A percentile compares a stretch with the other conserved stretches of the same genome.
phyloP scores from a whole-genome alignment of 2,797 vertebrate species.

The Octomys mimax region DNA sequence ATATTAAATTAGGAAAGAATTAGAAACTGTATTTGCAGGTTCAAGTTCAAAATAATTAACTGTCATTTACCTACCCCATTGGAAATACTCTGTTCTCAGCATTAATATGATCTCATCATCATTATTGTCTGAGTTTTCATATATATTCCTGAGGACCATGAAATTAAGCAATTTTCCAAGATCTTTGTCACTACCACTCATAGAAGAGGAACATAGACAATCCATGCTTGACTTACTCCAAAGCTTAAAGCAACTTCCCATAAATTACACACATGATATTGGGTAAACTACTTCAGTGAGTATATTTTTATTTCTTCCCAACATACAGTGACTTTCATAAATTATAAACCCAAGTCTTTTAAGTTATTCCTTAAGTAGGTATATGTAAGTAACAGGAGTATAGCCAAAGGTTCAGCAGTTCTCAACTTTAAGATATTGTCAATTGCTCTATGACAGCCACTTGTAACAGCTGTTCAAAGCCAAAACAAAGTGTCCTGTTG shows the following conservation, averaged over 20 bases:
- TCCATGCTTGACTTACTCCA: background rate
- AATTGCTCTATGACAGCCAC: background rate
- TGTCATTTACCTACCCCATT: background rate
- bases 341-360: background rate
- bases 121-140: background rate
- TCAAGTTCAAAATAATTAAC: background rate
- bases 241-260: background rate
- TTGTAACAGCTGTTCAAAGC: background rate
- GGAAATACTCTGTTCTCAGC: background rate
- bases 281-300: background rate
- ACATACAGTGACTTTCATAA: background rate
- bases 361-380: background rate
- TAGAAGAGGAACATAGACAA: background rate
- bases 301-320: background rate
- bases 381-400: background rate
- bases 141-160: background rate
- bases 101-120: background rate
- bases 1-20: background rate
- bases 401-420: background rate
- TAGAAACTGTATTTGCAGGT: background rate
- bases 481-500: background rate
- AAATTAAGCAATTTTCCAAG: background rate
- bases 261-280: background rate
- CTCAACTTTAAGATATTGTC: background rate
- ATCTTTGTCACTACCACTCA: background rate